phyloP scores from a whole-genome alignment of 2,113 vertebrate genomes.

The Tachuris rubrigastra region DNA sequence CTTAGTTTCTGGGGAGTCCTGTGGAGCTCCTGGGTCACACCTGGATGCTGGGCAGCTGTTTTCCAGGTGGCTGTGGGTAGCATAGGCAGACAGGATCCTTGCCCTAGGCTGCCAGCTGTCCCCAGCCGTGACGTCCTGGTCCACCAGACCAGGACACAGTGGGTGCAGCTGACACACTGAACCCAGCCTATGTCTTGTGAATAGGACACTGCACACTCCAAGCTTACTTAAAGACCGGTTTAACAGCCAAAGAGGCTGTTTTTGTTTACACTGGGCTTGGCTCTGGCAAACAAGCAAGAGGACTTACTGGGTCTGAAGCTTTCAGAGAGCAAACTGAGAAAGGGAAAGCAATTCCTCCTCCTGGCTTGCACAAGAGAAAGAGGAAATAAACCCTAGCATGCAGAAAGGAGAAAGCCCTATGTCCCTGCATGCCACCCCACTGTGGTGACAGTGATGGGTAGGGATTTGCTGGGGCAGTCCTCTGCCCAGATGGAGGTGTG shows the following conservation, averaged over 20 bases:
- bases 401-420: neutral
- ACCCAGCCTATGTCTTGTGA: neutral
- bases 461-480: neutral
- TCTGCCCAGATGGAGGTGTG: neutral
- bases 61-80: neutral
- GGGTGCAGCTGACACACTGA: neutral
- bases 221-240: neutral
- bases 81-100: neutral
- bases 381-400: neutral
- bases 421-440: fast-evolving
- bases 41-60: neutral
- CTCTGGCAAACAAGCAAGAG: slow-evolving; percentile 1
- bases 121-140: neutral
- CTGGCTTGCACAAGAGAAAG: neutral
- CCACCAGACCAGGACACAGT: neutral
- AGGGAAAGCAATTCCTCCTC: neutral
- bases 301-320: neutral
- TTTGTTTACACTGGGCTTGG: neutral
- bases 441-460: neutral
- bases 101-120: neutral
- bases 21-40: neutral
- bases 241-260: neutral
- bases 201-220: fast-evolving
- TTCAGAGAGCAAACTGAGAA: neutral
- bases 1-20: neutral